These are phyloP conservation scores for Petrolisthes manimaculis DNA, from an alignment of 2,888 invertebrate genomes.

Conservation along the genomic window DNA sequence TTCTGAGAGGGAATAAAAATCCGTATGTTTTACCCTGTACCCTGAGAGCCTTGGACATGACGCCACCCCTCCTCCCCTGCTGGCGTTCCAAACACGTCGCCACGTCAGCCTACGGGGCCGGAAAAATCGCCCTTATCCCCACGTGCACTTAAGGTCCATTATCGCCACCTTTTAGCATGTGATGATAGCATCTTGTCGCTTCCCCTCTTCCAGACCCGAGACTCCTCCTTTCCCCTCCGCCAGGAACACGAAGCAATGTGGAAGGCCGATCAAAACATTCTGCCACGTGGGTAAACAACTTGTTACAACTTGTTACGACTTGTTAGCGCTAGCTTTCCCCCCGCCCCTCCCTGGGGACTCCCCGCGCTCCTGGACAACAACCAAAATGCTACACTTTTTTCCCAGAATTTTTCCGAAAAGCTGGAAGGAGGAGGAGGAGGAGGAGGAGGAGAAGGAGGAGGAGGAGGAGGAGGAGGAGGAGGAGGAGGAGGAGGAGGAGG, in stretches of 20 bases:
- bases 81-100: neutral
- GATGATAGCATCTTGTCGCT: constrained; percentile 14
- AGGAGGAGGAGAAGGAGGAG: constrained; percentile 3
- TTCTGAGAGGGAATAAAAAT: too few relatives aligned
- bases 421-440: neutral
- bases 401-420: constrained; percentile 50
- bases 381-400: constrained; percentile 62
- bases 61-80: neutral
- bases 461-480: neutral
- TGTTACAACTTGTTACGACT: constrained; percentile 65
- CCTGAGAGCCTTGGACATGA: too few relatives aligned
- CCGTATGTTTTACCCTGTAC: too few relatives aligned
- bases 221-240: constrained; percentile 24
- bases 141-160: constrained; percentile 11
- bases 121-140: constrained; percentile 1
- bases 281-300: constrained; percentile 62
- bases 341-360: constrained; percentile 59
- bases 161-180: neutral
- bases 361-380: constrained; percentile 48
- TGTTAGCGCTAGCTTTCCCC: constrained; percentile 64
- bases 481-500: neutral
- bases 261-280: constrained; percentile 53
- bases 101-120: neutral
- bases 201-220: neutral
- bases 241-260: constrained; percentile 54